These are phyloP conservation scores for Exephanes ischioxanthus DNA, from an alignment of 2,888 invertebrate genomes.

Conservation along the genomic window DNA sequence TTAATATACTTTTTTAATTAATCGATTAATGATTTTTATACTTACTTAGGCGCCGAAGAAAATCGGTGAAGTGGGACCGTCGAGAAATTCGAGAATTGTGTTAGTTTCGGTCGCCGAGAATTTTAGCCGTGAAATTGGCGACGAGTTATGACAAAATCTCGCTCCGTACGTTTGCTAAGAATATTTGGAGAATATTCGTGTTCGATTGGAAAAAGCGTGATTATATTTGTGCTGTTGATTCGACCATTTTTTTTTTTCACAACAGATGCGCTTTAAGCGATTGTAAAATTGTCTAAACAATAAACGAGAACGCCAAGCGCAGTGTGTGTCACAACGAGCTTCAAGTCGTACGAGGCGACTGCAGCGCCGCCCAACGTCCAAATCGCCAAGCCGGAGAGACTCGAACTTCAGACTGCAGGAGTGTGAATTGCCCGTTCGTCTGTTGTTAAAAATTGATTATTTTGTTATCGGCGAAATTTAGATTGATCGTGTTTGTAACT, in stretches of 20 bases:
- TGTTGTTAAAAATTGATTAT: not conserved
- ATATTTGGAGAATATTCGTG: not conserved
- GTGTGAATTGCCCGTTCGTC: not conserved
- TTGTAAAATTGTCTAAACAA: conserved; percentile 18
- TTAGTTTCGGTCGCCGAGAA: not conserved
- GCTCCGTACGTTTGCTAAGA: not conserved
- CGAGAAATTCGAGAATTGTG: not conserved
- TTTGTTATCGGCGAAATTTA: no score
- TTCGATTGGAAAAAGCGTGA: not conserved
- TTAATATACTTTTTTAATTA: not conserved
- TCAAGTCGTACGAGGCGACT: not conserved
- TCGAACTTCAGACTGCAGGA: not conserved
- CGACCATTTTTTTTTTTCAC: not conserved
- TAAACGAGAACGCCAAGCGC: conserved; percentile 25
- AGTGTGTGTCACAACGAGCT: not conserved
- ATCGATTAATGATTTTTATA: not conserved
- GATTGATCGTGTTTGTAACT: not conserved
- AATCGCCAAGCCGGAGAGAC: not conserved
- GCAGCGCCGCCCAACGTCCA: not conserved
- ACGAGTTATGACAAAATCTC: not conserved
- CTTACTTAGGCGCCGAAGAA: not conserved
- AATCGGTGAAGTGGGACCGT: not conserved
- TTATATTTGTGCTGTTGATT: not conserved
- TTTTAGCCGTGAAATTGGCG: not conserved
- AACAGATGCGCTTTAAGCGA: not conserved